These are phyloP conservation scores for Psococerastis gibbosa DNA, from an alignment of 2,888 invertebrate genomes.

Conservation along the genomic window DNA sequence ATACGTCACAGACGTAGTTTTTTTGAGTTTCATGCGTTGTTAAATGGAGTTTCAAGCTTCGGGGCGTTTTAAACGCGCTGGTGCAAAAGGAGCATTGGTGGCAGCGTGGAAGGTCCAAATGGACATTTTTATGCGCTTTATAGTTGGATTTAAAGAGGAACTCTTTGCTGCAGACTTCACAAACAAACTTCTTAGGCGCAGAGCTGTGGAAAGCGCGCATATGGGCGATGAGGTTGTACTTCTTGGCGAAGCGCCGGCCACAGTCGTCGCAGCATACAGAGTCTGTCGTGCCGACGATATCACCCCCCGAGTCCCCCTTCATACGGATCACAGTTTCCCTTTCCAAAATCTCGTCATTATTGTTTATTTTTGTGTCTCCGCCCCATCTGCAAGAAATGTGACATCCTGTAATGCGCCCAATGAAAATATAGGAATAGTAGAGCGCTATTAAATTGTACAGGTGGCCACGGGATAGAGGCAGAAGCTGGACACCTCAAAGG, in stretches of 20 bases:
- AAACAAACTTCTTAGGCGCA: slow-evolving; percentile 3
- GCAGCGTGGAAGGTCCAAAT: not conserved
- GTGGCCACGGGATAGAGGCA: no score
- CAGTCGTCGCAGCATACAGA: not conserved
- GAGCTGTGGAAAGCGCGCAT: not conserved
- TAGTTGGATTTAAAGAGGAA: slow-evolving; percentile 6
- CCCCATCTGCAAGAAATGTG: slow-evolving; percentile 5
- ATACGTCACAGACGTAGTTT: slow-evolving; percentile 13
- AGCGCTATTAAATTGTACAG: no score
- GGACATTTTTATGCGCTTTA: slow-evolving; percentile 4
- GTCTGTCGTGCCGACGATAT: no score
- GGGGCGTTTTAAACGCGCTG: slow-evolving; percentile 1
- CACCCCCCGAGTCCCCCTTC: not conserved
- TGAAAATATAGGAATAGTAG: no score
- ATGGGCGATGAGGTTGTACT: slow-evolving; percentile 3
- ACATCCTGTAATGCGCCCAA: no score
- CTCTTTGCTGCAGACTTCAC: slow-evolving; percentile 7
- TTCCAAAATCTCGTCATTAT: not conserved
- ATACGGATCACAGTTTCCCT: not conserved
- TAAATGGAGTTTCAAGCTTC: not conserved
- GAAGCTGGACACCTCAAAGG: no score
- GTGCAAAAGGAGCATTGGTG: not conserved
- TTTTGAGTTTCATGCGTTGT: slow-evolving; percentile 5
- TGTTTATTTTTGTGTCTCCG: not conserved
- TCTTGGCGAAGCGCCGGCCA: slow-evolving; percentile 2